phyloP scores from a whole-genome alignment of 2,888 invertebrate species.

The Drosophila yooni region DNA sequence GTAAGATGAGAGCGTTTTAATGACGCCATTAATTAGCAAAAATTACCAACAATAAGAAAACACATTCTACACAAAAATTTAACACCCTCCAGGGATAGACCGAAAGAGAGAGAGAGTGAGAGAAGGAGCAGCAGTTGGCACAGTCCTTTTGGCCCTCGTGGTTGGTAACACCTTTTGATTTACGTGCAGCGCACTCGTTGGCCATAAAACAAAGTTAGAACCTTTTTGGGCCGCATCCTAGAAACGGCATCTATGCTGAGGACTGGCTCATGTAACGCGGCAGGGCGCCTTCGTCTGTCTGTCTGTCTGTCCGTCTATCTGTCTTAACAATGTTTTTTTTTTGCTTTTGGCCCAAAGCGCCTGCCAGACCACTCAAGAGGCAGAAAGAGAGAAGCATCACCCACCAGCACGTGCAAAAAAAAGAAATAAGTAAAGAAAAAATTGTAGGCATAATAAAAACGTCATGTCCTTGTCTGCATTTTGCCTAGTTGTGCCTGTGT shows the following conservation, averaged over 20 bases:
- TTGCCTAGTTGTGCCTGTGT: slow-evolving; percentile 27
- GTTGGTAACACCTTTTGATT: slow-evolving; percentile 76
- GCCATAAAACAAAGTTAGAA: slow-evolving; percentile 73
- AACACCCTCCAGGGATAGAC: slow-evolving; percentile 37
- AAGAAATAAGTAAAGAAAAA: slow-evolving; percentile 12
- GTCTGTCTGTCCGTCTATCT: slow-evolving; percentile 25
- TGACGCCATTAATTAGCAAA: slow-evolving; percentile 78
- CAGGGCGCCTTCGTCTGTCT: slow-evolving; percentile 62
- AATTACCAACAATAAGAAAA: slow-evolving; percentile 66
- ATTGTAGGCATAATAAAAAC: slow-evolving; percentile 70
- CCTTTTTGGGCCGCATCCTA: slow-evolving; percentile 28
- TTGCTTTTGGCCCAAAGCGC: slow-evolving; percentile 43
- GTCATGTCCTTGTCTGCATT: slow-evolving; percentile 72
- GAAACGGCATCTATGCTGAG: slow-evolving; percentile 50
- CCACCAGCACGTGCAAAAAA: slow-evolving; percentile 42
- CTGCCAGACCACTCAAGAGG: slow-evolving; percentile 8
- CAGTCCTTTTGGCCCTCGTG: slow-evolving; percentile 40
- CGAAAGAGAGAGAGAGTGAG: background rate
- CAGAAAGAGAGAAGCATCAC: slow-evolving; percentile 5
- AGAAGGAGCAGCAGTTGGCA: slow-evolving; percentile 22
- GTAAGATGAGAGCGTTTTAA: slow-evolving; percentile 51
- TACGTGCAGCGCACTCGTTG: slow-evolving; percentile 66
- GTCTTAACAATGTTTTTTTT: slow-evolving; percentile 16
- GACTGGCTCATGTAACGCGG: slow-evolving; percentile 60
- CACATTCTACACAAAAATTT: slow-evolving; percentile 49